These are phyloP conservation scores for Setipinna tenuifilis DNA, from an alignment of 2,797 vertebrate species.

Conservation along the genomic window DNA sequence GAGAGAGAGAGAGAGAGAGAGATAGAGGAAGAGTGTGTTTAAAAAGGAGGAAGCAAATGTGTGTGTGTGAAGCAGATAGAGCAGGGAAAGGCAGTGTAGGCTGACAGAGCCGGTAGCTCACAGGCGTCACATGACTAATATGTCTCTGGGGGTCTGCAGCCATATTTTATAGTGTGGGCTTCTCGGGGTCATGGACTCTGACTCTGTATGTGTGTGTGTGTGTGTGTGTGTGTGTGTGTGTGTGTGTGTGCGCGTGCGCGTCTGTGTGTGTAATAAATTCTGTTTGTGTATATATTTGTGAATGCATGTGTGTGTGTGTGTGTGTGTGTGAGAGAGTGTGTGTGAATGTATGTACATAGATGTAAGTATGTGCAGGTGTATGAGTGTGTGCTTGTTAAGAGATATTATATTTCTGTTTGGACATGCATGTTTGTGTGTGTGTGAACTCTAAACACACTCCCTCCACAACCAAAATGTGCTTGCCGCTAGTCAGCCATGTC, in stretches of 20 bases:
- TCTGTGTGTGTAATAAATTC: too few species aligned
- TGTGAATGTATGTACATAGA: neutral
- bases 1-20: too few species aligned
- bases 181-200: neutral
- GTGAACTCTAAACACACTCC: neutral
- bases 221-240: slow-evolving; percentile 18
- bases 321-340: neutral
- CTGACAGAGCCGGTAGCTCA: neutral
- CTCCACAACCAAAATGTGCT: too few species aligned
- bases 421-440: neutral
- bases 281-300: slow-evolving; percentile 5
- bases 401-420: neutral
- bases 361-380: neutral
- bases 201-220: slow-evolving; percentile 7
- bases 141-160: neutral
- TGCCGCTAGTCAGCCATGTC: too few species aligned
- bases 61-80: neutral
- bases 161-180: slow-evolving; percentile 6
- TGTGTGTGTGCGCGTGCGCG: neutral
- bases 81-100: neutral
- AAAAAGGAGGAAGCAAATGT: neutral
- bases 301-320: neutral
- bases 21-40: neutral
- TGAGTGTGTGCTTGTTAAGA: neutral
- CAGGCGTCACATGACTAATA: slow-evolving; percentile 10